Conservation (phyloP, 2,888 invertebrate genomes). For the Sicus ferrugineus region DNA sequence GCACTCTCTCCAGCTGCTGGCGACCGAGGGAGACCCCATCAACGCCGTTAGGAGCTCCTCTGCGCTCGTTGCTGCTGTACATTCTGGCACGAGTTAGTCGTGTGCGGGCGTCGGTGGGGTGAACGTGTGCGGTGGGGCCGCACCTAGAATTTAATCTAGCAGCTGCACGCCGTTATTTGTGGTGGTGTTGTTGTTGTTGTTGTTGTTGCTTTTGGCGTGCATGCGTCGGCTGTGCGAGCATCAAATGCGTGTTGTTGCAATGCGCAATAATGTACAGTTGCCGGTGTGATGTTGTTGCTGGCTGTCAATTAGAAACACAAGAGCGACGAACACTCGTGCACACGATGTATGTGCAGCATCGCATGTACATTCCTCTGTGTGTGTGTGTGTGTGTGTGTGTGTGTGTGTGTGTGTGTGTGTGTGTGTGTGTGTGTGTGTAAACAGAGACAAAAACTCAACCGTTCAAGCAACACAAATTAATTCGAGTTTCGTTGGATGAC, state of each 20-base stretch:
- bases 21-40: neutral
- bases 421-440: no score
- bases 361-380: neutral
- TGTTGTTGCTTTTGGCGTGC: neutral
- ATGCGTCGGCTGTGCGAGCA: neutral
- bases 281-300: neutral
- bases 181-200: constrained; percentile 14
- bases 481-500: no score
- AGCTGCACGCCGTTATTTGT: neutral
- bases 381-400: neutral
- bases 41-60: neutral
- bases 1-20: neutral
- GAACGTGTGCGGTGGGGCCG: constrained; percentile 10
- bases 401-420: no score
- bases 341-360: neutral
- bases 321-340: no score
- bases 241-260: no score
- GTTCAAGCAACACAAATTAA: no score
- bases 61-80: neutral
- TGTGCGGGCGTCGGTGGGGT: neutral
- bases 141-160: constrained; percentile 15
- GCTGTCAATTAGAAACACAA: no score
- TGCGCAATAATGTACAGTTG: neutral
- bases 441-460: no score
- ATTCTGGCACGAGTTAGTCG: neutral